A percentile compares a stretch with the other conserved stretches of the same genome.
These are phyloP conservation scores for Neogobius melanostomus DNA, from an alignment of 2,113 vertebrate genomes.

Conservation along the genomic window DNA sequence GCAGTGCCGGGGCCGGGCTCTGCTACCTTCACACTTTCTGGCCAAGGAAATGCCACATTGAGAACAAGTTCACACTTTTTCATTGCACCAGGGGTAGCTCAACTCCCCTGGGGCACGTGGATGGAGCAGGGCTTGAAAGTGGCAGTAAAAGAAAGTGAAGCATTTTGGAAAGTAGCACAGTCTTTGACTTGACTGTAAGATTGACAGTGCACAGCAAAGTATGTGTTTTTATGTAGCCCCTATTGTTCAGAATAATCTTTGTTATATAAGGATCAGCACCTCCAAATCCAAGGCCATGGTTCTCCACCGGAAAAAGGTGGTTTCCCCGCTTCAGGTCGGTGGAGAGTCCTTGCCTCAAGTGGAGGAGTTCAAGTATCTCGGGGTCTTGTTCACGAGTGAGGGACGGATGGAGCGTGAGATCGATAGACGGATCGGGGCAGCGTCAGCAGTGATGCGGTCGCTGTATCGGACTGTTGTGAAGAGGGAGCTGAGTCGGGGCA, in stretches of 20 bases:
- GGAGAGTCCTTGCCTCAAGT: too few relatives aligned
- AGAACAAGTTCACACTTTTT: conserved; percentile 69
- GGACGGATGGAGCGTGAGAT: too few relatives aligned
- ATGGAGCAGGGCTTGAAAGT: conserved; percentile 27
- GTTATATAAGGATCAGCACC: background rate
- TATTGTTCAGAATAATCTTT: background rate
- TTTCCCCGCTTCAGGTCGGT: too few relatives aligned
- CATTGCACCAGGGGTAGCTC: conserved; percentile 52
- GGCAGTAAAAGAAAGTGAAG: conserved; percentile 29
- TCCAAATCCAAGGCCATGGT: too few relatives aligned
- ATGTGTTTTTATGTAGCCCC: background rate
- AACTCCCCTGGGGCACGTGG: conserved; percentile 48
- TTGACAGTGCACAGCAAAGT: conserved; percentile 23
- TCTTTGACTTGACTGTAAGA: conserved; percentile 19
- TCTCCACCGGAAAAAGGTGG: too few relatives aligned
- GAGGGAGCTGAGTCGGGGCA: too few relatives aligned
- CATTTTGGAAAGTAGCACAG: conserved; percentile 31
- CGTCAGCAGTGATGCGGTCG: too few relatives aligned
- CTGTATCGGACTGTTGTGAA: too few relatives aligned
- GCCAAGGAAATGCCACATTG: conserved; percentile 62
- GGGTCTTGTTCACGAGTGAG: too few relatives aligned
- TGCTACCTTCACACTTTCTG: conserved; percentile 69
- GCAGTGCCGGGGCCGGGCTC: conserved; percentile 60
- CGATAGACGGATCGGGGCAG: too few relatives aligned
- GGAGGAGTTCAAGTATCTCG: too few relatives aligned